Evolutionary conservation across 2,797 vertebrate species (phyloP).

Genomic region (Rhadinocentrus ornatus): DNA sequence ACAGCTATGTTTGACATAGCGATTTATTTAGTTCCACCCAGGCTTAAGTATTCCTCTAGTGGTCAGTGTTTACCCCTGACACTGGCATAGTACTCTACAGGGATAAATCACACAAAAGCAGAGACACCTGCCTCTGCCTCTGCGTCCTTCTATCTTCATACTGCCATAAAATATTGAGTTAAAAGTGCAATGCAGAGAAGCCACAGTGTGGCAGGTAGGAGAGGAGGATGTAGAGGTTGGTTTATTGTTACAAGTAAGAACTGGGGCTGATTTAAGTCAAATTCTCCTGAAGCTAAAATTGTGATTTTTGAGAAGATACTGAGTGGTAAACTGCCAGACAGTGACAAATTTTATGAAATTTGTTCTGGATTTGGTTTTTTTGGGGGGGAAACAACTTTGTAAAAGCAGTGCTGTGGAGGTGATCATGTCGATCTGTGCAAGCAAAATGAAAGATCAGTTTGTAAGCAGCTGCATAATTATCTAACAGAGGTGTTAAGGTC

Average conservation of each 20-base stretch:
- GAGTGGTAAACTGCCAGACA: conserved; percentile 1
- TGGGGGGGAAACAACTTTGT: conserved; percentile 44
- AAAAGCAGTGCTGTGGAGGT: conserved; percentile 2
- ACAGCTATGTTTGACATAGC: too few species aligned
- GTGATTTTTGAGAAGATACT: conserved; percentile 21
- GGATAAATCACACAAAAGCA: conserved; percentile 21
- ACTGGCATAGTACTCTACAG: conserved; percentile 1
- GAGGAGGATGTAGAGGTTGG: conserved; percentile 8
- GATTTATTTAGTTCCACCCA: conserved; percentile 46
- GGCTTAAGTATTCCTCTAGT: conserved; percentile 9
- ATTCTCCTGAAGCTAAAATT: conserved; percentile 22
- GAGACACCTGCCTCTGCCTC: conserved; percentile 16
- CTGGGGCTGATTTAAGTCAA: conserved; percentile 26
- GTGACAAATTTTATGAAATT: conserved; percentile 8
- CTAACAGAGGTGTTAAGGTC: neutral
- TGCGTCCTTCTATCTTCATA: conserved; percentile 6
- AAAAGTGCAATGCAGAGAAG: conserved; percentile 18
- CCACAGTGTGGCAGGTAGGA: conserved; percentile 4
- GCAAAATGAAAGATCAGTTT: neutral
- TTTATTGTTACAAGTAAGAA: conserved; percentile 38
- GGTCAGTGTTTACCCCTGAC: conserved; percentile 3
- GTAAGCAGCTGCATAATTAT: conserved; percentile 8
- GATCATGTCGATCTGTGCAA: conserved; percentile 1
- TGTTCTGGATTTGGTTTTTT: conserved; percentile 31
- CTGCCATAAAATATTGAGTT: conserved; percentile 18